Evolutionary conservation across 2,888 invertebrate genomes (phyloP).

Genomic region (Strigamia transsilvanica): DNA sequence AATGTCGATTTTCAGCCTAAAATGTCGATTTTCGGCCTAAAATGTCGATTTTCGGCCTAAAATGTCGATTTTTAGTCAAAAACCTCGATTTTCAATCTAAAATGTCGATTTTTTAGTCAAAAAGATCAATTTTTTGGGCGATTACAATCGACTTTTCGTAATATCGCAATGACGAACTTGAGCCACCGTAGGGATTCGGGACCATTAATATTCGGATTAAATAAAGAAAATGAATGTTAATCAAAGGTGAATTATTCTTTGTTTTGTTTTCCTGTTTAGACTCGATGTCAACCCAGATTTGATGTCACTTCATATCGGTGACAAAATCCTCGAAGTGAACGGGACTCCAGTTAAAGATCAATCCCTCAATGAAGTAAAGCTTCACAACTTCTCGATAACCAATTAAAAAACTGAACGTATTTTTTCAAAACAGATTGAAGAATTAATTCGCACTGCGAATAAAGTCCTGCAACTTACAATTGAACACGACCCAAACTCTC

Average conservation of each 20-base stretch:
- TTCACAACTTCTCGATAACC: background rate
- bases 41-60: no score
- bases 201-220: no score
- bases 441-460: conserved; percentile 61
- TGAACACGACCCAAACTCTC: conserved; percentile 85
- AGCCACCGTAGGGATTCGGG: no score
- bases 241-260: background rate
- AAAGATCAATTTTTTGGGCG: no score
- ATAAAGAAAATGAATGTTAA: conserved; percentile 36
- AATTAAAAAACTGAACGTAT: background rate
- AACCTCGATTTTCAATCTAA: no score
- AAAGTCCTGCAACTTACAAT: conserved; percentile 75
- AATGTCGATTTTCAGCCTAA: no score
- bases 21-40: no score
- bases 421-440: conserved; percentile 61
- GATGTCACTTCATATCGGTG: conserved; percentile 88
- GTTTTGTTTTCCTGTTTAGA: conserved; percentile 66
- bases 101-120: no score
- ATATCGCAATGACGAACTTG: no score
- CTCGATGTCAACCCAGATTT: conserved; percentile 82
- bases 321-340: conserved; percentile 90
- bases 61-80: no score
- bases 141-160: no score
- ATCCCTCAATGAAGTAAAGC: conserved; percentile 78
- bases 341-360: conserved; percentile 85